Evolutionary conservation across 92 coral and sea anemone genomes (phyloP), one percentile per base, ranked within the genome.

Genomic region (Pocillopora meandrina): DNA sequence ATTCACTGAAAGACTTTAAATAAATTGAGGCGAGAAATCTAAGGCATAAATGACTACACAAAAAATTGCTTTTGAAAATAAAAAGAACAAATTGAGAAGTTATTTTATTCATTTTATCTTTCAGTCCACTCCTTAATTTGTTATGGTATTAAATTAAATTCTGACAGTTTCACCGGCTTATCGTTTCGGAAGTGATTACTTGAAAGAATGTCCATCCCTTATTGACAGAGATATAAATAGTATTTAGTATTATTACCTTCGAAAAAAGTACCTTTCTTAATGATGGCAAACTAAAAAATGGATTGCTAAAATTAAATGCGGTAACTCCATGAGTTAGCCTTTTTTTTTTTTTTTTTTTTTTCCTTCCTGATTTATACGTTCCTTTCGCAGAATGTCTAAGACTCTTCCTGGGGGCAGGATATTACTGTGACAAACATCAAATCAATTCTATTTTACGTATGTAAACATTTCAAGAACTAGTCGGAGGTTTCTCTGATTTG

Each of bases 191-290:
- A 70, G 33, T 34, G 55, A 36, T 70, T 67, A 67, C 15, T 33
- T 35, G 74, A 35, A 13, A 23, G 49, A 23, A 68, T 23, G 47
- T 13, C 36, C n/a, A 3, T 69, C 20, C 21, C 14, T 69, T 9
- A 3, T 34, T 69, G 56, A 31, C 74, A 20, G 18, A 17, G 74
- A 17, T 70, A 70, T 34, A 70, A 70, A 70, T 70, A 69, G 74
- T 15, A 17, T 16, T 12, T 16, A 12, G 1, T 35, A 36, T 69
- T 70, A 70, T 70, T 34, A 70, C 74, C 74, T 70, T 70, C 18
- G 9, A 70, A 70, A 56, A 55, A 70, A 70, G 42, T 70, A 20
- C 42, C 72, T 70, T 35, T 70, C 56, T 70, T 70, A 35, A 70
- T 36, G 74, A 70, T 8, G 72, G 56, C 55, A 11, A 70, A 17